phyloP scores from a whole-genome alignment of 30 jellyfish, hydroid and myxozoan species.

The Chrysaora quinquecirrha region DNA sequence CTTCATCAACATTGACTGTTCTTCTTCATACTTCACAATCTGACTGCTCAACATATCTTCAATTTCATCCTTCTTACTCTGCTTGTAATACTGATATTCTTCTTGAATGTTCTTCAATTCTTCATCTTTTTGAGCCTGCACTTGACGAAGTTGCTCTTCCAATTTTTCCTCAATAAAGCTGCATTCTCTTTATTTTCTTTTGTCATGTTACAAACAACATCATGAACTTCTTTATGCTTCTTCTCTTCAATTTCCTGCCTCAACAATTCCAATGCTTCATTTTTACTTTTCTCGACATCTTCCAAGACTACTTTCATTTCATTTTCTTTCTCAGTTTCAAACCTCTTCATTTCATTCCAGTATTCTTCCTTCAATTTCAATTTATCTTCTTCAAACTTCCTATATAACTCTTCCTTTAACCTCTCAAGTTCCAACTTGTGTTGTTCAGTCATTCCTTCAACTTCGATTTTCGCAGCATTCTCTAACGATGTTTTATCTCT shows the following conservation, averaged over 20 bases:
- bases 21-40: slow-evolving; percentile 56
- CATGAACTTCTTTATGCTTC: slow-evolving; percentile 65
- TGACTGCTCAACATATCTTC: slow-evolving; percentile 62
- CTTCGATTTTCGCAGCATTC: slow-evolving; percentile 14
- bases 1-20: slow-evolving; percentile 53
- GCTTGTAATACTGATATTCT: slow-evolving; percentile 34
- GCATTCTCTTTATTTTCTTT: slow-evolving; percentile 59
- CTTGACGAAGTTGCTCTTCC: slow-evolving; percentile 56
- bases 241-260: slow-evolving; percentile 63
- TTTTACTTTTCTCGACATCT: slow-evolving; percentile 39
- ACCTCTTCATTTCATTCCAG: slow-evolving; percentile 46
- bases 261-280: slow-evolving; percentile 30
- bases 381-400: slow-evolving; percentile 39
- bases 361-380: slow-evolving; percentile 41
- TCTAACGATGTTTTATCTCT: slow-evolving; percentile 28
- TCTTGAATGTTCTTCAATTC: slow-evolving; percentile 53
- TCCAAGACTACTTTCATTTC: slow-evolving; percentile 37
- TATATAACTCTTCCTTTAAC: slow-evolving; percentile 9
- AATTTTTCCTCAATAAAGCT: slow-evolving; percentile 22
- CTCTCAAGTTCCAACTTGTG: slow-evolving; percentile 29
- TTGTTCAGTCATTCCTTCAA: slow-evolving; percentile 39
- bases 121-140: slow-evolving; percentile 64
- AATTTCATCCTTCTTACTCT: slow-evolving; percentile 37
- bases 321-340: slow-evolving; percentile 41
- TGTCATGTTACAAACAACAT: slow-evolving; percentile 61